Evolutionary conservation across 2,888 invertebrate genomes (phyloP), one percentile per base, ranked within the genome.

Genomic region (Atherix ibis): DNA sequence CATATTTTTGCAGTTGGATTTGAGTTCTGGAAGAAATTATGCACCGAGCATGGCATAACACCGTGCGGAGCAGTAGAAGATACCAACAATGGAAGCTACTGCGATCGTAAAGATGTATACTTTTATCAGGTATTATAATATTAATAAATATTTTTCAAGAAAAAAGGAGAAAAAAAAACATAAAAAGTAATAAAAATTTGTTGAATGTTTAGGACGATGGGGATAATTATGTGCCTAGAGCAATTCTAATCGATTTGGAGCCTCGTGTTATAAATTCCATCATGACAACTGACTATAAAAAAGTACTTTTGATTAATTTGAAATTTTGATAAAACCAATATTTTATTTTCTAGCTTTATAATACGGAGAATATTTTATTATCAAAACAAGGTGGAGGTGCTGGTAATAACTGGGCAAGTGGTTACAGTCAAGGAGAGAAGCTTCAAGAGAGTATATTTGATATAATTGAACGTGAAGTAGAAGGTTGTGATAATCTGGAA

Each of bases 361-460:
- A 98, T 63, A 91, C 88, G 36, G 97, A 98, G 63, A 97, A 98
- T 66, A 81, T 95, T 13, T 95, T 88, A 56, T 58, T 95, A 34
- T 91, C 92, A 0, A 92, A 94, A 62, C 84, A 94, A 56, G 98
- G 97, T 6, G 97, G 95, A 34, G 97, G 98, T 37, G 98, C 98
- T 4, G 98, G 98, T 31, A 98, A 98, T 56, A 97, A 97, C 59
- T 98, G 98, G 98, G 97, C 97, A 0, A 84, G 85, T 13, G 98
- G 98, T 2, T 95, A 83, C 56, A 78, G 82, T 36, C 82, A 94
- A 62, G 94, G 92, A 10, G 91, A 91, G 56, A 80, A 78, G 50
- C 64, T 94, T 3, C 83, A 87, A 14, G 95, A 95, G 58, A 94
- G 95, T 64, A 83, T 97, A 27, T 94, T 97, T 64, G 95, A 98